Conservation (phyloP, 2,888 invertebrate species). For the Ormyrus nitidulus region DNA sequence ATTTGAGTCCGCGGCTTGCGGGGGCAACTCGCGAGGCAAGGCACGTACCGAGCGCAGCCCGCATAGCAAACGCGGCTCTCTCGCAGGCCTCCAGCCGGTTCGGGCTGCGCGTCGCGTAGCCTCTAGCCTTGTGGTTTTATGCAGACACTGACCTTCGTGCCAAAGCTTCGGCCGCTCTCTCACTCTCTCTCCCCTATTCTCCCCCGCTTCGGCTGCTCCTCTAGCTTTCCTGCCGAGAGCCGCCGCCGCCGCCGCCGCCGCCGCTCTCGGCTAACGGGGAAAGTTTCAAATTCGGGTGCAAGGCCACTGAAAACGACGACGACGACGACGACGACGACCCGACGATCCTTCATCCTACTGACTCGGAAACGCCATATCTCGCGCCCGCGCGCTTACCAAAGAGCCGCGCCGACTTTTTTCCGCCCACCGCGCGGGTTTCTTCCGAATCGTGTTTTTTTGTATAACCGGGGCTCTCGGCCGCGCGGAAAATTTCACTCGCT, state of each 20-base stretch:
- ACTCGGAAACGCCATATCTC: neutral
- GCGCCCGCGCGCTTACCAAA: neutral
- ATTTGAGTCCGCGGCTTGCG: constrained; percentile 64
- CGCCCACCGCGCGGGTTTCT: no score
- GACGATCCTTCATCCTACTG: constrained; percentile 34
- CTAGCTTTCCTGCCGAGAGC: neutral
- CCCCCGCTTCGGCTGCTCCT: constrained; percentile 6
- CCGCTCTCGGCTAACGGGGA: constrained; percentile 64
- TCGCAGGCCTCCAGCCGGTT: constrained; percentile 58
- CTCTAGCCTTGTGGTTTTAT: constrained; percentile 72
- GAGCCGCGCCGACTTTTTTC: neutral
- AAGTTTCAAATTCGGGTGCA: constrained; percentile 74
- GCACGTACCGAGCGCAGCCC: constrained; percentile 74
- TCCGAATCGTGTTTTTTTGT: neutral
- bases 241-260: constrained; percentile 32
- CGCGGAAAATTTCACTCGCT: no score
- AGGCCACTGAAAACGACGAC: constrained; percentile 66
- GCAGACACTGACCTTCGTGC: constrained; percentile 75
- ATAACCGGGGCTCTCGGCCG: neutral
- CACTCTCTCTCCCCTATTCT: constrained; percentile 16
- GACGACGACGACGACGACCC: constrained; percentile 4
- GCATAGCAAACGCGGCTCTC: constrained; percentile 71
- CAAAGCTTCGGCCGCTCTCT: constrained; percentile 49
- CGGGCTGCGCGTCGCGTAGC: constrained; percentile 62
- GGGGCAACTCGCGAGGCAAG: constrained; percentile 70